Conservation (phyloP, 2,113 vertebrate genomes). For the Sphaerodactylus townsendi region DNA sequence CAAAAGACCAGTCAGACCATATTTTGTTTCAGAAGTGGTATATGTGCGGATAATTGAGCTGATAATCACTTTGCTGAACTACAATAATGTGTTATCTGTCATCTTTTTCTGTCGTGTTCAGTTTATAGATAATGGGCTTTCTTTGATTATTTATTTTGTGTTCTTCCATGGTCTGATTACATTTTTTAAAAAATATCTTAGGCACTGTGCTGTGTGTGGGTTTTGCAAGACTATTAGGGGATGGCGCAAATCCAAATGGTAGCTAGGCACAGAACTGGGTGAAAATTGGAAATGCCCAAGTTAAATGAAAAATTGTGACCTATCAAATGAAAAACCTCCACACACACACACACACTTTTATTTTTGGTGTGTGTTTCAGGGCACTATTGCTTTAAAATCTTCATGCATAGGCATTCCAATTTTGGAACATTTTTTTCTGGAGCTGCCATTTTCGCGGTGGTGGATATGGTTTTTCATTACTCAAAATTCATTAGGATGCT, state of each 20-base stretch:
- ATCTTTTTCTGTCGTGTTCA: not conserved
- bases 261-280: not conserved
- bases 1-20: conserved; percentile 13
- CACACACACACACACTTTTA: too few species aligned
- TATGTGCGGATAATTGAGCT: conserved; percentile 18
- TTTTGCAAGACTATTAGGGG: not conserved
- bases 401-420: too few species aligned
- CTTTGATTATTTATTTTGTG: not conserved
- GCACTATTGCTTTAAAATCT: too few species aligned
- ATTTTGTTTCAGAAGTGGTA: conserved; percentile 1
- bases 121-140: not conserved
- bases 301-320: not conserved
- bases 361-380: too few species aligned
- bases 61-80: conserved; percentile 11
- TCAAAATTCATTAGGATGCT: too few species aligned
- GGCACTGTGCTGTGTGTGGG: not conserved
- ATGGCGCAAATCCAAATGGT: not conserved
- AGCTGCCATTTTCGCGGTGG: too few species aligned
- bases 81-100: not conserved
- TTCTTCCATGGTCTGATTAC: not conserved
- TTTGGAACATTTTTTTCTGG: too few species aligned
- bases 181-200: conserved; percentile 3
- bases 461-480: too few species aligned
- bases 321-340: too few species aligned
- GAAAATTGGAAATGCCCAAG: not conserved